Percentiles rank a stretch among this genome's conserved stretches.
Conservation (phyloP, 2,888 invertebrate species). For the Tetanocera ferruginea region DNA sequence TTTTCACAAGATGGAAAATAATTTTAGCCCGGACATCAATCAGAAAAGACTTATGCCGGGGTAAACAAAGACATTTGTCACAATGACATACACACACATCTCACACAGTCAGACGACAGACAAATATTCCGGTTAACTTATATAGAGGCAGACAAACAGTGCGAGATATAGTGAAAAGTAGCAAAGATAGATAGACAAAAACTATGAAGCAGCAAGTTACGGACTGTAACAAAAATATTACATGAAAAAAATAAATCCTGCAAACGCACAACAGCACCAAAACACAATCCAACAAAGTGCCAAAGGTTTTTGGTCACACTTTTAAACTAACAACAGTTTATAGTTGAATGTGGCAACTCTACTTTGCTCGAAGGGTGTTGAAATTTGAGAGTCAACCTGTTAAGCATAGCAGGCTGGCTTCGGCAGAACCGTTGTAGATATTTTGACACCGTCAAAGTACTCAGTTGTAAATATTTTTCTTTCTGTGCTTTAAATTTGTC, state of each 20-base stretch:
- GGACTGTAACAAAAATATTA: background rate
- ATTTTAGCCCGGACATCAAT: constrained; percentile 42
- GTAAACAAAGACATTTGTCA: constrained; percentile 46
- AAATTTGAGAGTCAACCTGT: too few species aligned
- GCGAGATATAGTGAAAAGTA: background rate
- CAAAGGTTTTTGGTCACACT: too few species aligned
- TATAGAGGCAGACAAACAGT: background rate
- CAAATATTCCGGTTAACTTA: background rate
- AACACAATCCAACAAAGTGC: too few species aligned
- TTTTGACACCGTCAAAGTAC: too few species aligned
- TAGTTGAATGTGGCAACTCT: too few species aligned
- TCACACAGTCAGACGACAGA: background rate
- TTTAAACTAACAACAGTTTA: too few species aligned
- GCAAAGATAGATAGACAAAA: background rate
- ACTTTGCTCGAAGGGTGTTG: too few species aligned
- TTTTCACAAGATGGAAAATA: constrained; percentile 43
- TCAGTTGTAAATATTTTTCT: too few species aligned
- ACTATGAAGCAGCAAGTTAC: background rate
- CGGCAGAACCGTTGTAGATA: background rate
- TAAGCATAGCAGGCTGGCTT: too few species aligned
- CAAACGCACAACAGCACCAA: background rate
- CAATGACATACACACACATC: constrained; percentile 7
- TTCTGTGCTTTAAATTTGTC: too few species aligned
- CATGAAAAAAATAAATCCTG: background rate
- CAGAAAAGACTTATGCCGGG: constrained; percentile 42